Evolutionary conservation across 2,888 invertebrate species (phyloP).

Genomic region (Anodontia alba): DNA sequence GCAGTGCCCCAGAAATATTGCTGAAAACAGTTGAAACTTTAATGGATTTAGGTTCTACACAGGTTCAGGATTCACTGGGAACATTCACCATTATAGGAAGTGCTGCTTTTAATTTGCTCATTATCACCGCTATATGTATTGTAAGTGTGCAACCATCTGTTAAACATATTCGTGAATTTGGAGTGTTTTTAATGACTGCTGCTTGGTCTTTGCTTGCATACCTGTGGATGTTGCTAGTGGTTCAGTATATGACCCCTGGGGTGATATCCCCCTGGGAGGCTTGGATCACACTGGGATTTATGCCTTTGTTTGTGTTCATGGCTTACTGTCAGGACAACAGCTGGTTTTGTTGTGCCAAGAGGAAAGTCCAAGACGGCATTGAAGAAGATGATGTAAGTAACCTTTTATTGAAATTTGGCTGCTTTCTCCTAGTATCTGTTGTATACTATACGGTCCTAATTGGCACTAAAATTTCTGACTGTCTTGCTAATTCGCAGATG

Average conservation of each 20-base stretch:
- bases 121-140: constrained; percentile 83
- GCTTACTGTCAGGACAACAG: constrained; percentile 81
- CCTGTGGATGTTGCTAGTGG: constrained; percentile 83
- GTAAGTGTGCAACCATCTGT: constrained; percentile 72
- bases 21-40: constrained; percentile 77
- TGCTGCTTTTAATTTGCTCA: constrained; percentile 83
- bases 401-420: too few relatives aligned
- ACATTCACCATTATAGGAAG: constrained; percentile 83
- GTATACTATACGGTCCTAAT: too few relatives aligned
- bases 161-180: constrained; percentile 79
- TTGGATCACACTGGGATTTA: constrained; percentile 79
- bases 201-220: constrained; percentile 83
- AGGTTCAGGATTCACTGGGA: constrained; percentile 75
- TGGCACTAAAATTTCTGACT: too few relatives aligned
- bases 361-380: constrained; percentile 61
- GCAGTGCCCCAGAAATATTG: constrained; percentile 83
- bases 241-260: constrained; percentile 75
- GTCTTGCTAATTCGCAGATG: too few relatives aligned
- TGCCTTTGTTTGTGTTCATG: constrained; percentile 81
- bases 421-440: too few relatives aligned
- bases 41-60: constrained; percentile 55
- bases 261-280: constrained; percentile 81
- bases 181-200: constrained; percentile 81
- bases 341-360: constrained; percentile 76
- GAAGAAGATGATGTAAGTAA: constrained; percentile 57